Conservation (phyloP, 2,113 vertebrate genomes). For the Daubentonia madagascariensis region DNA sequence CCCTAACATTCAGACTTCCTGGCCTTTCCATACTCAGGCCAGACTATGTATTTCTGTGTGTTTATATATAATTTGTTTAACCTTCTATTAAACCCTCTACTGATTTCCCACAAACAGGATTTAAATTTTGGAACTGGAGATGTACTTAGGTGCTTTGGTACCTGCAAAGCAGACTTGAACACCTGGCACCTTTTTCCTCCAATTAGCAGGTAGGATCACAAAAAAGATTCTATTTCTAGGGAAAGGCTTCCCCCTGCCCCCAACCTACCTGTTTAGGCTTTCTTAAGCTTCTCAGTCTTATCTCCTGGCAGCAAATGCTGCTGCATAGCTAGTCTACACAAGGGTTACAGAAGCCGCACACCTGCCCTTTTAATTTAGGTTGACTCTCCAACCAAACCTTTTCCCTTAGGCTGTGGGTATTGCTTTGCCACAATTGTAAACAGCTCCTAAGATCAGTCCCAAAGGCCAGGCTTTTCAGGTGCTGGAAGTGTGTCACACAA, state of each 20-base stretch:
- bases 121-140: not conserved
- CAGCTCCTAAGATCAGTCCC: slow-evolving; percentile 37
- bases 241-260: not conserved
- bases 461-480: slow-evolving; percentile 44
- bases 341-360: not conserved
- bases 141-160: not conserved
- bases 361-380: not conserved
- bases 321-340: not conserved
- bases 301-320: not conserved
- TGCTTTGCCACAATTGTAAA: slow-evolving; percentile 42
- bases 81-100: slow-evolving; percentile 63
- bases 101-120: slow-evolving; percentile 47
- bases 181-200: not conserved
- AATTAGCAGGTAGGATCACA: not conserved
- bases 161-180: not conserved
- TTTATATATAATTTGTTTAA: slow-evolving; percentile 52
- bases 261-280: too few relatives aligned
- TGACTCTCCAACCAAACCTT: not conserved
- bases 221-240: not conserved
- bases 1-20: slow-evolving; percentile 36
- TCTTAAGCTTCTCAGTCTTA: not conserved
- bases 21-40: not conserved
- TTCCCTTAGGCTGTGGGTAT: not conserved
- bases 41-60: not conserved
- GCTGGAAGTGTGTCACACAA: slow-evolving; percentile 50